Base-by-base conservation (phyloP, 2,113 vertebrate genomes). In the Serinus canaria region DNA sequence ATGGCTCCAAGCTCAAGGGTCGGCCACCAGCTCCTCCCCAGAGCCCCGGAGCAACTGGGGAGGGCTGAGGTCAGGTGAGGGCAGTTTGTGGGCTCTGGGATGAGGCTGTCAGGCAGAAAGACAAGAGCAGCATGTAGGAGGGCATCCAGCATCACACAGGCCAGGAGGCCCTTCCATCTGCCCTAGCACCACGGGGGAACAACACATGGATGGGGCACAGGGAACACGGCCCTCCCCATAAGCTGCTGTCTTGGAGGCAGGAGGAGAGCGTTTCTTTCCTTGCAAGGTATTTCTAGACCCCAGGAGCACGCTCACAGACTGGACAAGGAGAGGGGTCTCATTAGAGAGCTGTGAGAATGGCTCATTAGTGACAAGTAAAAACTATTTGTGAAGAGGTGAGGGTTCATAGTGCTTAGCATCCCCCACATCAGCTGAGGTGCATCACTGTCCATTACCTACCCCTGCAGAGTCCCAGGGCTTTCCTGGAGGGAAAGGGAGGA, bases 181-280 rank as follows among this genome's bases (percentile, higher is more conserved):
- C 10, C 24, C 37, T 59, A 77, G 49, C 7, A 4, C 6, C 14
- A 19, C 0, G 6, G 15, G 2, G 14, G 7, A 89, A 20, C 0
- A 0, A 49, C 1, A 0, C 21, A 44, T 0, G 4, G 37, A 13
- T 6, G 8, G 8, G 4, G 10, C 13, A 37, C 5, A 6, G 11
- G 19, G 3, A 14, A 13, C 9, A 39, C 2, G 21, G 41, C 15
- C 18, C 33, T 83, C 37, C 3, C 9, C 72, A 14, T 0, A 2
- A 13, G 52, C 12, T 27, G 3, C 3, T 4, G 2, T 22, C 37
- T 55, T 66, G 39, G 9, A 52, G 18, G 33, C 7, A 80, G 23
- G 6, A 75, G 9, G 13, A 91, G 5, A 59, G 9, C 19, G 11
- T 31, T 91, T 59, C 6, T 41, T 41, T 74, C 44, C 21, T 67